Evolutionary conservation across 2,888 invertebrate species (phyloP).

Genomic region (Euspilapteryx auroguttella): DNA sequence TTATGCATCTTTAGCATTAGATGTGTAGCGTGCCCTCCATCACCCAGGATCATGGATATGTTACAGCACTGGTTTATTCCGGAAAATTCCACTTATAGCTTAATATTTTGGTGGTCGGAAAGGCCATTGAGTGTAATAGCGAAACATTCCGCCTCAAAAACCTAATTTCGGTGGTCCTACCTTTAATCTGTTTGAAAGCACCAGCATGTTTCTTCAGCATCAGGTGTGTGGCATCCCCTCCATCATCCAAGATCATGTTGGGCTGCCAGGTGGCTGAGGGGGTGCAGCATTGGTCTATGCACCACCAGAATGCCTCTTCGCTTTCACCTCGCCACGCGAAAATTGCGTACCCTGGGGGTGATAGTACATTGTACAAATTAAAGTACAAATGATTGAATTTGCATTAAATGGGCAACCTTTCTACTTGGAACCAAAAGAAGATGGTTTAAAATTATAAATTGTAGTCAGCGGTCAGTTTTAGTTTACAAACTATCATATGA

Average conservation of each 20-base stretch:
- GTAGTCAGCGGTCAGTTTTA: too few species aligned
- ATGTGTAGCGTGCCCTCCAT: constrained; percentile 95
- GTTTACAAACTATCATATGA: too few species aligned
- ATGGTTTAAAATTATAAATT: too few species aligned
- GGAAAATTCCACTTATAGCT: too few species aligned
- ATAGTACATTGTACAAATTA: background rate
- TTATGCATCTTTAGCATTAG: constrained; percentile 89
- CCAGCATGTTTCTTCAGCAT: constrained; percentile 89
- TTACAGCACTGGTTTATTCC: too few species aligned
- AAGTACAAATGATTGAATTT: too few species aligned
- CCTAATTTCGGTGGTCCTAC: too few species aligned
- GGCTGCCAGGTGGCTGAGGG: constrained; percentile 93
- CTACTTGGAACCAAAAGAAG: too few species aligned
- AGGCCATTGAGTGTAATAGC: too few species aligned
- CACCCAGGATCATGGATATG: constrained; percentile 97
- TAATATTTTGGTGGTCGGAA: too few species aligned
- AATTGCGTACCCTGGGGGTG: constrained; percentile 71
- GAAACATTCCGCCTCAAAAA: too few species aligned
- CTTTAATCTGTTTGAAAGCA: constrained; percentile 86
- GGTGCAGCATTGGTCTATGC: constrained; percentile 90
- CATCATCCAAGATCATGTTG: constrained; percentile 97
- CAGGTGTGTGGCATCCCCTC: constrained; percentile 91
- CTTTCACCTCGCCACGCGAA: constrained; percentile 98
- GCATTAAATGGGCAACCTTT: too few species aligned
- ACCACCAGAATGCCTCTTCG: constrained; percentile 99